Evolutionary conservation across 1,140 invertebrate genomes (phyloP).

Genomic region (Drosophila tristis): DNA sequence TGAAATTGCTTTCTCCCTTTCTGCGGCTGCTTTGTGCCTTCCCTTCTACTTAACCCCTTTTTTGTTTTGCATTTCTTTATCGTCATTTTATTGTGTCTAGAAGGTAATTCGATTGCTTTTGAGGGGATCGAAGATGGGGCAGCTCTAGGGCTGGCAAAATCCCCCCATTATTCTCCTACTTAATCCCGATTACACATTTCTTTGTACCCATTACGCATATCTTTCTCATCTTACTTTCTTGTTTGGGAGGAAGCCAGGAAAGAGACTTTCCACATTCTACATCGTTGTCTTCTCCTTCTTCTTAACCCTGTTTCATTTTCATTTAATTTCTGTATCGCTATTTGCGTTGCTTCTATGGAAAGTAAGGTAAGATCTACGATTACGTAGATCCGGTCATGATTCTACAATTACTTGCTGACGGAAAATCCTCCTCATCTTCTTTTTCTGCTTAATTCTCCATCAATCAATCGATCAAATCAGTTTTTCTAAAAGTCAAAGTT

Average conservation of each 20-base stretch:
- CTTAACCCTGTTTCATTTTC: too few relatives aligned
- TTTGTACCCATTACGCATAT: too few relatives aligned
- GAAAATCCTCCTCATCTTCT: not conserved
- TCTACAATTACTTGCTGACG: slow-evolving; percentile 16
- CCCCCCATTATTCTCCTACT: too few relatives aligned
- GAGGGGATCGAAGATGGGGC: not conserved
- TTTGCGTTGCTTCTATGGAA: too few relatives aligned
- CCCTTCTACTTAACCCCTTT: slow-evolving; percentile 25
- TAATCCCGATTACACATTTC: too few relatives aligned
- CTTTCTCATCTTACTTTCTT: too few relatives aligned
- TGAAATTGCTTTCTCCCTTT: slow-evolving; percentile 44
- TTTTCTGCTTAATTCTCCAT: slow-evolving; percentile 26
- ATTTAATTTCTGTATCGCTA: too few relatives aligned
- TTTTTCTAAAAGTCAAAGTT: slow-evolving; percentile 44
- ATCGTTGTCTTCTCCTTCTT: not conserved
- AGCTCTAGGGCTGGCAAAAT: not conserved
- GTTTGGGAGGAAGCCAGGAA: too few relatives aligned
- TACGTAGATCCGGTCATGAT: slow-evolving; percentile 6
- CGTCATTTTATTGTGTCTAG: slow-evolving; percentile 7
- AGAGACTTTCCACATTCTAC: too few relatives aligned
- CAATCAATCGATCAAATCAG: slow-evolving; percentile 30
- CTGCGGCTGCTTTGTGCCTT: not conserved
- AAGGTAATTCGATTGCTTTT: slow-evolving; percentile 5
- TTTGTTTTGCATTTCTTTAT: slow-evolving; percentile 41
- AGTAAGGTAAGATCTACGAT: not conserved